These are phyloP conservation scores for Pelecanoides urinatrix DNA, from an alignment of 2,113 vertebrate genomes.

Conservation along the genomic window DNA sequence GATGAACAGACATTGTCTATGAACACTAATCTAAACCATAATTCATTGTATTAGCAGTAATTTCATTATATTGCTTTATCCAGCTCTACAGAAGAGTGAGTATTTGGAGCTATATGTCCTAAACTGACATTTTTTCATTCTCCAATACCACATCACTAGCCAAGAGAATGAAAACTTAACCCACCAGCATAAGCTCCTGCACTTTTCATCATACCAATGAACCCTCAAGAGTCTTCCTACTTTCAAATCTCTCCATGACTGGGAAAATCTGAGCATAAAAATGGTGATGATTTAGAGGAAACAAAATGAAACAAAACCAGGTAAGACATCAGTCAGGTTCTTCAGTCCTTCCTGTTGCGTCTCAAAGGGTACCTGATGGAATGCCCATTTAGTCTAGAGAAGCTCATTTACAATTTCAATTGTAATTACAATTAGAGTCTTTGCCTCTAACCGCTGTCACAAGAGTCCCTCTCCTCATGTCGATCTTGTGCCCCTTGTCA, in stretches of 20 bases:
- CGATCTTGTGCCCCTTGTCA: not conserved
- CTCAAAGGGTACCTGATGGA: not conserved
- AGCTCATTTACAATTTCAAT: not conserved
- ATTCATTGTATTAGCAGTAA: not conserved
- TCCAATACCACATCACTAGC: not conserved
- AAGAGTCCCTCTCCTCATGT: not conserved
- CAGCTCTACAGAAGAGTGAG: not conserved
- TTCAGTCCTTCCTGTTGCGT: not conserved
- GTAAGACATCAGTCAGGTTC: not conserved
- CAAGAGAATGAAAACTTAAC: slow-evolving; percentile 27
- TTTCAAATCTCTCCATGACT: not conserved
- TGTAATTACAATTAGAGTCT: not conserved
- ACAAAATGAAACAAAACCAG: not conserved
- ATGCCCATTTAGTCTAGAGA: not conserved
- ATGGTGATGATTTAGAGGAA: not conserved
- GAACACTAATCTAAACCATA: not conserved
- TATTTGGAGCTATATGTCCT: not conserved
- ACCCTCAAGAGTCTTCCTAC: not conserved
- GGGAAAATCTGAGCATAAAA: not conserved
- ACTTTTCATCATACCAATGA: not conserved
- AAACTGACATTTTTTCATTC: not conserved
- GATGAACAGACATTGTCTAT: not conserved
- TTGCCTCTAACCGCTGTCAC: not conserved
- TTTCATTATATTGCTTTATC: not conserved
- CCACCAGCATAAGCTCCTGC: not conserved